A percentile compares a stretch with the other conserved stretches of the same genome.
These are phyloP conservation scores for Rhadina sibilatrix DNA, from an alignment of 2,113 vertebrate species.

Conservation along the genomic window DNA sequence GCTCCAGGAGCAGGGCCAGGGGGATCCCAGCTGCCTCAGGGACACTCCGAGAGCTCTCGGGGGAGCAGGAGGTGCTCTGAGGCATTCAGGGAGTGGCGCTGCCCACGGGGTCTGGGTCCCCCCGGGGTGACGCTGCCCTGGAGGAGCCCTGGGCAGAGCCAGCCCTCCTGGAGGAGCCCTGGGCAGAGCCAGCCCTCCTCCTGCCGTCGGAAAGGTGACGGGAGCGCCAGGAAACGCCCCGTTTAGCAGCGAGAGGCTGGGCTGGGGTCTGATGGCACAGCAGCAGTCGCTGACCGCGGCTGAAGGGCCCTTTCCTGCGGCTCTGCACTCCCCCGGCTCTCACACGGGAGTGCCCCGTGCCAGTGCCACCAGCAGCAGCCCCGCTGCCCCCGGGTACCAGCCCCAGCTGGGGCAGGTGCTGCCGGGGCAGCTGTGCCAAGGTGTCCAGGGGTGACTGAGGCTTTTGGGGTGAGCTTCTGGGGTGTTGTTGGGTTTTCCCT, in stretches of 20 bases:
- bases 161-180: too few relatives aligned
- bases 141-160: too few relatives aligned
- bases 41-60: fast-evolving
- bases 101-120: background rate
- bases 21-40: fast-evolving
- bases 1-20: too few relatives aligned
- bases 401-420: fast-evolving
- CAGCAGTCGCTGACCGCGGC: background rate
- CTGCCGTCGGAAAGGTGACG: background rate
- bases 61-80: fast-evolving
- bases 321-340: background rate
- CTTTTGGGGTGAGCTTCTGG: background rate
- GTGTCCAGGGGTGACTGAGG: background rate
- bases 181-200: background rate
- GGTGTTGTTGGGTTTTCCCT: background rate
- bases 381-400: fast-evolving
- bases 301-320: too few relatives aligned
- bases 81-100: fast-evolving
- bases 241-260: background rate
- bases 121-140: too few relatives aligned
- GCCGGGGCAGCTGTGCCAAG: background rate
- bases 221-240: background rate
- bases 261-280: too few relatives aligned
- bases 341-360: background rate
- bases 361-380: background rate